Evolutionary conservation across 1,140 invertebrate genomes (phyloP).

Genomic region (Brachionus angularis): DNA sequence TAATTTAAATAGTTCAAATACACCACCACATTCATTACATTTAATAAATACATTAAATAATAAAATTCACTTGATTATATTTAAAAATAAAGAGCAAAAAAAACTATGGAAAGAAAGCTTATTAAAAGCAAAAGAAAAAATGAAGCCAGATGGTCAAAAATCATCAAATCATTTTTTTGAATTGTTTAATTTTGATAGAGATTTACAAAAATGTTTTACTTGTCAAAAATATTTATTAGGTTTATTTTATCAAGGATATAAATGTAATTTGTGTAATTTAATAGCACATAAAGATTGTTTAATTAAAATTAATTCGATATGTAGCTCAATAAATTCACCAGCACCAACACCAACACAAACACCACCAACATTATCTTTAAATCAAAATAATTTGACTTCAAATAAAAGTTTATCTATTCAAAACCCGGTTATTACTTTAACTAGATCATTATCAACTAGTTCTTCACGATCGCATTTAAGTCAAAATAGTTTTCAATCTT

Average conservation of each 20-base stretch:
- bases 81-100: slow-evolving; percentile 42
- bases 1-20: slow-evolving; percentile 7
- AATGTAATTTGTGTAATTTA: neutral
- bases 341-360: neutral
- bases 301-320: neutral
- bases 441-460: neutral
- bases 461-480: slow-evolving; percentile 4
- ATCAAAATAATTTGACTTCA: too few species aligned
- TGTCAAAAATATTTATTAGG: slow-evolving; percentile 31
- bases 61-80: slow-evolving; percentile 18
- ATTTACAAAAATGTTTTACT: neutral
- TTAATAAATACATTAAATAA: neutral
- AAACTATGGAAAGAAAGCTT: slow-evolving; percentile 31
- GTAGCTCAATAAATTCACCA: neutral
- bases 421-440: neutral
- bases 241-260: slow-evolving; percentile 39
- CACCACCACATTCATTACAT: slow-evolving; percentile 21
- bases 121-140: slow-evolving; percentile 18
- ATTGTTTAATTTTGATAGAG: slow-evolving; percentile 20
- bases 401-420: too few species aligned
- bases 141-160: neutral
- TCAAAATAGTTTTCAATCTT: neutral
- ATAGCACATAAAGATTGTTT: slow-evolving; percentile 35
- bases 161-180: slow-evolving; percentile 30
- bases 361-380: neutral